Conservation (phyloP, 2,888 invertebrate genomes). For the Trissolcus brochymenae region DNA sequence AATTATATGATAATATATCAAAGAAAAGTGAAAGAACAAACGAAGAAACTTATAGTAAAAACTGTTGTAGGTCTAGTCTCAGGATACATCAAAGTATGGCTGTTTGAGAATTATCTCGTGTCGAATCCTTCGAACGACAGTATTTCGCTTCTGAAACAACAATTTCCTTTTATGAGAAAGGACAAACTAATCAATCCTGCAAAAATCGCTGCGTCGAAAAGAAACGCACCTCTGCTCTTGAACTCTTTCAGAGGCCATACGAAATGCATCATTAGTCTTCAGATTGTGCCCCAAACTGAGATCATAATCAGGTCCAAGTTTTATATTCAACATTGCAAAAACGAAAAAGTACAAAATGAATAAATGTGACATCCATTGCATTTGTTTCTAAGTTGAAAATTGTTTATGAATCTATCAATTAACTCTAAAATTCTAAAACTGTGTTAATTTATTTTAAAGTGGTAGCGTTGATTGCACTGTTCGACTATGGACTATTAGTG, state of each 20-base stretch:
- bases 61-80: slow-evolving; percentile 77
- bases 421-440: too few species aligned
- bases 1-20: background rate
- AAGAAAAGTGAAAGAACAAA: background rate
- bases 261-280: slow-evolving; percentile 82
- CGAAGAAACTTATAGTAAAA: background rate
- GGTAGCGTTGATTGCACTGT: slow-evolving; percentile 85
- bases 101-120: slow-evolving; percentile 82
- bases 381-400: too few species aligned
- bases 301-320: slow-evolving; percentile 80
- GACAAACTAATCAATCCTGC: slow-evolving; percentile 83
- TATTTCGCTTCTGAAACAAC: slow-evolving; percentile 81
- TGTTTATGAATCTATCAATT: too few species aligned
- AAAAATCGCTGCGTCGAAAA: slow-evolving; percentile 80
- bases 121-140: slow-evolving; percentile 76
- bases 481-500: slow-evolving; percentile 85
- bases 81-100: slow-evolving; percentile 90
- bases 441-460: slow-evolving; percentile 70
- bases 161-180: slow-evolving; percentile 85
- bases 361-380: too few species aligned
- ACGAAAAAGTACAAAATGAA: too few species aligned
- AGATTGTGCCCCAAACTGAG: slow-evolving; percentile 82
- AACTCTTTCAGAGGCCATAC: slow-evolving; percentile 85
- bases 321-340: too few species aligned
- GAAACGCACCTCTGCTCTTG: slow-evolving; percentile 82